Conservation (phyloP, 2,113 vertebrate genomes). For the Anoplopoma fimbria region DNA sequence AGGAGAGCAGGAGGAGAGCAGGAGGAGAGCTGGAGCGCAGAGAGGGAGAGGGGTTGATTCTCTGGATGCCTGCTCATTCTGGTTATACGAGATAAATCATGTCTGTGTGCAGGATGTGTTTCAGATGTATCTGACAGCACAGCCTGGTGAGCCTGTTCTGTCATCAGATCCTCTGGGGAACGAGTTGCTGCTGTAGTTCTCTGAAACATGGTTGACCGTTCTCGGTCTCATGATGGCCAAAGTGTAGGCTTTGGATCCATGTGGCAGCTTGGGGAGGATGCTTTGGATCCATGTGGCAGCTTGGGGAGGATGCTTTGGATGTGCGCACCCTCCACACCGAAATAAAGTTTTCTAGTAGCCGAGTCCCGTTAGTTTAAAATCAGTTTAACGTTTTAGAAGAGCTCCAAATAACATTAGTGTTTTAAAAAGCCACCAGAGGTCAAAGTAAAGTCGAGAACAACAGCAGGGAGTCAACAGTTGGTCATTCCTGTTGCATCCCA, state of each 20-base stretch:
- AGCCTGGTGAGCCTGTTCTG: background rate
- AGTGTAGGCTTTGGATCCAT: conserved; percentile 16
- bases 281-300: conserved; percentile 28
- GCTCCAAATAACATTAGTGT: background rate
- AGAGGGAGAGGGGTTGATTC: conserved; percentile 44
- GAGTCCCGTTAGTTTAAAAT: background rate
- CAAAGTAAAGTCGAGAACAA: conserved; percentile 9
- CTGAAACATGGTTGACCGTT: conserved; percentile 46
- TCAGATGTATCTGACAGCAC: conserved; percentile 20
- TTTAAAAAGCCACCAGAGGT: background rate
- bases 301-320: conserved; percentile 6
- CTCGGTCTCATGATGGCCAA: conserved; percentile 16
- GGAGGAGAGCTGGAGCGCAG: conserved; percentile 57
- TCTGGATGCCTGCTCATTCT: conserved; percentile 24
- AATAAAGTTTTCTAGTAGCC: conserved; percentile 4
- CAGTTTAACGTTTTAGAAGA: background rate
- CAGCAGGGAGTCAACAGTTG: conserved; percentile 21
- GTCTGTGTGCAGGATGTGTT: background rate
- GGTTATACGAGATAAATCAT: conserved; percentile 1
- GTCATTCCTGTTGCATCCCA: conserved; percentile 11
- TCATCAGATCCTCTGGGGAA: conserved; percentile 27
- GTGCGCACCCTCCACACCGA: background rate
- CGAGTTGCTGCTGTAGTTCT: conserved; percentile 30
- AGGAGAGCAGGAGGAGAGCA: no score
- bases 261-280: conserved; percentile 25